Conservation (phyloP, 2,113 vertebrate genomes). For the Alaudala cheleensis region DNA sequence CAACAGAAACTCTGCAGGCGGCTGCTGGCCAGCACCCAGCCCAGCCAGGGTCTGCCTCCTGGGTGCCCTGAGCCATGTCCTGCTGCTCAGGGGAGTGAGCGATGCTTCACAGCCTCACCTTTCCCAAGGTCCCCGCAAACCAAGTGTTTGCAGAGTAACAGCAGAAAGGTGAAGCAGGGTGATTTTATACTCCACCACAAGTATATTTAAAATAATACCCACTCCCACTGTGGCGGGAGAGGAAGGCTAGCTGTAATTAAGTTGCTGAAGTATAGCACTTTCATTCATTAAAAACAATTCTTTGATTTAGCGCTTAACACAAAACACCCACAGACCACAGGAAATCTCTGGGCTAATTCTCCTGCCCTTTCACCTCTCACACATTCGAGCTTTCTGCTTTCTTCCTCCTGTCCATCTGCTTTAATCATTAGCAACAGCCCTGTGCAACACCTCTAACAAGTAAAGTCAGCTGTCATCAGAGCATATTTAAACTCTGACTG, state of each 20-base stretch:
- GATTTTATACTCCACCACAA: neutral
- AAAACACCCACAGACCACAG: constrained; percentile 79
- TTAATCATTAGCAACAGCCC: constrained; percentile 79
- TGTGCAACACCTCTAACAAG: constrained; percentile 75
- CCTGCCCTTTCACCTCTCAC: constrained; percentile 82
- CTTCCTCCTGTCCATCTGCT: constrained; percentile 82
- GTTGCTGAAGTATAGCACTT: constrained; percentile 63
- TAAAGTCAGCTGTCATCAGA: constrained; percentile 81
- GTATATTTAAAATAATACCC: neutral
- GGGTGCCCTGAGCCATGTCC: rapidly evolving
- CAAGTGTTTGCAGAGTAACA: neutral
- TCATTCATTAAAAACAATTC: constrained; percentile 74
- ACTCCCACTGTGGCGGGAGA: constrained; percentile 13
- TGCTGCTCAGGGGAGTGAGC: neutral
- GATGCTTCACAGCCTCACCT: neutral
- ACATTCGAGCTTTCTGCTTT: constrained; percentile 80
- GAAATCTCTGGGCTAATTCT: constrained; percentile 79
- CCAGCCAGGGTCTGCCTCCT: neutral
- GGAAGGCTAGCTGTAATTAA: constrained; percentile 64
- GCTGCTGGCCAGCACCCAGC: neutral
- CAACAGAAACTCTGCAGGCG: neutral
- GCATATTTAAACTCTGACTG: constrained; percentile 78
- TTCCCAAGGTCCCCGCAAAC: rapidly evolving
- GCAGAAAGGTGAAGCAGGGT: neutral
- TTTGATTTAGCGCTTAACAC: constrained; percentile 68